Base-by-base conservation (phyloP, 2,888 invertebrate species). In the Epistrophe eligans region DNA sequence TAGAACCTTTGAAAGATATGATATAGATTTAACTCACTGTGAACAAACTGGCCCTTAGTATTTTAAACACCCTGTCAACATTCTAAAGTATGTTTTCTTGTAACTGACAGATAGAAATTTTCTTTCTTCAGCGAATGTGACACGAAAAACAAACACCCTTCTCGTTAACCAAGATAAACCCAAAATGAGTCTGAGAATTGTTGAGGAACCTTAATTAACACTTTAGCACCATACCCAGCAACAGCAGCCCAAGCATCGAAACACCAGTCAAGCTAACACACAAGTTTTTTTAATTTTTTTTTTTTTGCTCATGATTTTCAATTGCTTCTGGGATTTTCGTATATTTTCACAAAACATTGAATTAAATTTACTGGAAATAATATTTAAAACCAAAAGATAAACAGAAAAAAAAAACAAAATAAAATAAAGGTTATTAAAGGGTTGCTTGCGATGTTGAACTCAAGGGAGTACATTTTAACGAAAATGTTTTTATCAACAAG, bases 201-300 rank as follows among this genome's bases (percentile, higher is more conserved):
- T 55, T 38, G 72, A 60, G n/a, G 32, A 66, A 70, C 79, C 79
- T 84, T 84, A 84, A 84, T 84, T 79, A 79, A 79, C 79, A 74
- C 79, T 79, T 79, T 52, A 67, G 8, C 28, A 57, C 55, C 60
- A 76, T 24, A 58, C 13, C 13, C 19, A 55, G 55, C 32, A 40
- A 28, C 40, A 40, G 7, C 10, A n/a, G 17, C 11, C 38, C 58
- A 60, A 28, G n/a, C 11, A 5, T 19, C 24, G 1, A 60, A 50
- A 15, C 32, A 48, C 45, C 52, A 52, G 70, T 72, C 13, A 62
- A 62, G 15, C 24, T 24, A 32, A 24, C 58, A 48, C 66, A 43
- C 11, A 58, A 71, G 38, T 62, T 57, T 70, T 40, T 62, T 62
- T 62, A 5, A 19, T 73, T 48, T 62, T 62, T 58, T 17, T 35